Evolutionary conservation across 2,797 vertebrate species (phyloP).

Genomic region (Aulostomus chinensis): DNA sequence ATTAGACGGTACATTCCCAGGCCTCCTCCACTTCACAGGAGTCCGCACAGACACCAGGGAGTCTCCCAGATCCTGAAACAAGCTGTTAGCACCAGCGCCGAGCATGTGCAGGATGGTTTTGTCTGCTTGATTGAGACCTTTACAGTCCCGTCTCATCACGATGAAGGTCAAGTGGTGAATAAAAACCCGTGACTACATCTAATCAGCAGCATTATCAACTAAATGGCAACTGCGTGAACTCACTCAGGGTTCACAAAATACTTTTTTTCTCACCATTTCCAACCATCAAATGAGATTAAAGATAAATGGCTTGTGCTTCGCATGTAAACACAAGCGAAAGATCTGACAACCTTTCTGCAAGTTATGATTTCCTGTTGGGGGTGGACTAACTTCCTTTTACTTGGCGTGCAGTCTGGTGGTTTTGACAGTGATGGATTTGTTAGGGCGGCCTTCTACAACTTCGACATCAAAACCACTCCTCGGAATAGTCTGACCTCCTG

Average conservation of each 20-base stretch:
- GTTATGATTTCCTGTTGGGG: conserved; percentile 23
- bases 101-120: not conserved
- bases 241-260: too few species aligned
- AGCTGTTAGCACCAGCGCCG: conserved; percentile 5
- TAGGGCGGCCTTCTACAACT: not conserved
- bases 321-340: not conserved
- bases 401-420: conserved; percentile 14
- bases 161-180: conserved; percentile 28
- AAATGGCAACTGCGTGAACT: not conserved
- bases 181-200: not conserved
- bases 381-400: conserved; percentile 22
- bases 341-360: not conserved
- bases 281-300: not conserved
- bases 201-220: conserved; percentile 2
- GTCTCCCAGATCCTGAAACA: conserved; percentile 11
- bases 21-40: conserved; percentile 47
- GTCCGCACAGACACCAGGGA: conserved; percentile 25
- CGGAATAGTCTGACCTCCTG: conserved; percentile 27
- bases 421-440: conserved; percentile 9
- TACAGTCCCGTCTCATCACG: conserved; percentile 12
- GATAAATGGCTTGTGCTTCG: not conserved
- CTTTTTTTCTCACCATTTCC: not conserved
- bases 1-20: conserved; percentile 65
- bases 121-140: conserved; percentile 24
- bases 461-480: conserved; percentile 26